Conservation (phyloP, 1,140 invertebrate species). For the Drosophila lowei region DNA sequence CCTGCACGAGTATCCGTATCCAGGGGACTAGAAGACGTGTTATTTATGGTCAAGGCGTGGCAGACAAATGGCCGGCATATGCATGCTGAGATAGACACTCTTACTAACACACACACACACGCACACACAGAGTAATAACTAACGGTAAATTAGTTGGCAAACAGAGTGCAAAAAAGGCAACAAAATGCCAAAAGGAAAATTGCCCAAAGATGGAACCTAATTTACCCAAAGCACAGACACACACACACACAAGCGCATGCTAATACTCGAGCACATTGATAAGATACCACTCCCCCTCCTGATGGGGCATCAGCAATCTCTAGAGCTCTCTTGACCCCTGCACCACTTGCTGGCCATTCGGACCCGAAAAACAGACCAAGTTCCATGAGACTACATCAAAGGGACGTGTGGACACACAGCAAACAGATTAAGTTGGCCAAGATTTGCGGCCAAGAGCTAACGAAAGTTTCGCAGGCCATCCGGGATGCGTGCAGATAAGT, state of each 20-base stretch:
- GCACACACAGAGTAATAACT: conserved; percentile 64
- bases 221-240: conserved; percentile 46
- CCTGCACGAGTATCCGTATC: conserved; percentile 20
- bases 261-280: conserved; percentile 14
- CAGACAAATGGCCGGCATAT: conserved; percentile 78
- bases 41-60: conserved; percentile 78
- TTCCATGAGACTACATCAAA: not conserved
- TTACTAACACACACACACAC: conserved; percentile 5
- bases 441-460: not conserved
- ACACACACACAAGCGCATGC: conserved; percentile 9
- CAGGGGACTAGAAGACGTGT: conserved; percentile 62
- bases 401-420: not conserved
- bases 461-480: not conserved
- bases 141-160: conserved; percentile 80
- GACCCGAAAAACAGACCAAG: not conserved
- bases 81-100: conserved; percentile 56
- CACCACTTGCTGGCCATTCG: no score
- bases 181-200: conserved; percentile 54
- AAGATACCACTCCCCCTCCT: conserved; percentile 15
- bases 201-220: conserved; percentile 76
- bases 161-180: conserved; percentile 71
- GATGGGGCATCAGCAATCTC: no score
- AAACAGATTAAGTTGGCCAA: conserved; percentile 9
- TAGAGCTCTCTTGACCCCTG: not conserved
- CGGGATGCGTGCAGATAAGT: no score